These are phyloP conservation scores for Galleria mellonella DNA, from an alignment of 1,140 invertebrate species.

Conservation along the genomic window DNA sequence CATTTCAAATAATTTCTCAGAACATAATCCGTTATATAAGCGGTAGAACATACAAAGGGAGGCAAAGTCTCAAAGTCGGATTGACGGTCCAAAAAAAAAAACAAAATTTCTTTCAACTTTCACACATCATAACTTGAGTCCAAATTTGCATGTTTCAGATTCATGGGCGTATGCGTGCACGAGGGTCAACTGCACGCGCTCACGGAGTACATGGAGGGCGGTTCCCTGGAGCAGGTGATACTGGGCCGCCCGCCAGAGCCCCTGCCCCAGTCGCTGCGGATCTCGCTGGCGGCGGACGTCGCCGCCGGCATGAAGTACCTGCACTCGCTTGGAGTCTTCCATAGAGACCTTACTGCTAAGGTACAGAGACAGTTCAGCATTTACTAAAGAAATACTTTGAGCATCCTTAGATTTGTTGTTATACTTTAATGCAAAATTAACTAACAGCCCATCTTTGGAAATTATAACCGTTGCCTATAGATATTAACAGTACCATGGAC, in stretches of 20 bases:
- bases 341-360: constrained; percentile 96
- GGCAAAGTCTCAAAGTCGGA: too few species aligned
- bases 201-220: constrained; percentile 96
- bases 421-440: too few species aligned
- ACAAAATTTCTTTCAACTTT: too few species aligned
- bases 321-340: constrained; percentile 93
- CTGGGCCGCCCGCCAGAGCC: constrained; percentile 79
- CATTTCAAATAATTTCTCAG: too few species aligned
- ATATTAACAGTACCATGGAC: too few species aligned
- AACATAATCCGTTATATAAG: too few species aligned
- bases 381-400: not conserved
- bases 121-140: too few species aligned
- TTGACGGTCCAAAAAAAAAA: too few species aligned
- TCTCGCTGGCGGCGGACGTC: constrained; percentile 91
- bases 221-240: constrained; percentile 93
- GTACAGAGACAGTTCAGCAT: constrained; percentile 60
- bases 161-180: constrained; percentile 97
- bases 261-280: constrained; percentile 86
- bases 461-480: too few species aligned
- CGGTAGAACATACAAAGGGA: too few species aligned
- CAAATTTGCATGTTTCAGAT: constrained; percentile 76
- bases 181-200: constrained; percentile 95
- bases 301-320: constrained; percentile 93
- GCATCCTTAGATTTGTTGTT: too few species aligned
- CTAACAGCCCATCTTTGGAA: too few species aligned